Evolutionary conservation across 2,113 vertebrate genomes (phyloP).

Genomic region (Sarotherodon lohbergeri): DNA sequence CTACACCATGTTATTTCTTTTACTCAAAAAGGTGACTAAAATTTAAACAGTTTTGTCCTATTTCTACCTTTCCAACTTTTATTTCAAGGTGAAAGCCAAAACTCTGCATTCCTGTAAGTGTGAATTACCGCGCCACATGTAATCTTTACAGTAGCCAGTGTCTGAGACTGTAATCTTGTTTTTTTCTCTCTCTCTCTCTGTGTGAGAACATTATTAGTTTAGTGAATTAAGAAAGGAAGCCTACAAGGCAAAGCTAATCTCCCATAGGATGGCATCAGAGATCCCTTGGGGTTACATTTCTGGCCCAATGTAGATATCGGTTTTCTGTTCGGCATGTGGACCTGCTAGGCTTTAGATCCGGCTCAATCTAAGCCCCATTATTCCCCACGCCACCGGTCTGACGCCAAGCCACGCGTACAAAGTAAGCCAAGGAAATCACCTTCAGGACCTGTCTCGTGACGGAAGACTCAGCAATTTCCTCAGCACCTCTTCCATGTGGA

Average conservation of each 20-base stretch:
- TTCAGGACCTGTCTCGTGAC: slow-evolving; percentile 60
- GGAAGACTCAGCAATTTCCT: slow-evolving; percentile 77
- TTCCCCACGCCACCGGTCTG: slow-evolving; percentile 65
- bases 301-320: slow-evolving; percentile 46
- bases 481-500: slow-evolving; percentile 74
- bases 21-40: neutral
- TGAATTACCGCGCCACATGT: neutral
- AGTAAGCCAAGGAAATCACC: slow-evolving; percentile 70
- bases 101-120: neutral
- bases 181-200: neutral
- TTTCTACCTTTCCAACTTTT: neutral
- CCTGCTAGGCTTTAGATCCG: slow-evolving; percentile 41
- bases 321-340: slow-evolving; percentile 43
- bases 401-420: slow-evolving; percentile 73
- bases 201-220: slow-evolving; percentile 38
- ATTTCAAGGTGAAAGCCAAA: neutral
- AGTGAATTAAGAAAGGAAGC: slow-evolving; percentile 49
- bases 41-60: neutral
- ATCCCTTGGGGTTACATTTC: slow-evolving; percentile 51
- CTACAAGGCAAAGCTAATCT: slow-evolving; percentile 46
- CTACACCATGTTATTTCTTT: neutral
- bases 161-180: neutral
- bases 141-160: slow-evolving; percentile 12
- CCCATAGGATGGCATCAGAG: slow-evolving; percentile 47
- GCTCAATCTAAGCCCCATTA: slow-evolving; percentile 49